Conservation (phyloP, 1,140 invertebrate species). For the Druon quercuslanigerum region DNA sequence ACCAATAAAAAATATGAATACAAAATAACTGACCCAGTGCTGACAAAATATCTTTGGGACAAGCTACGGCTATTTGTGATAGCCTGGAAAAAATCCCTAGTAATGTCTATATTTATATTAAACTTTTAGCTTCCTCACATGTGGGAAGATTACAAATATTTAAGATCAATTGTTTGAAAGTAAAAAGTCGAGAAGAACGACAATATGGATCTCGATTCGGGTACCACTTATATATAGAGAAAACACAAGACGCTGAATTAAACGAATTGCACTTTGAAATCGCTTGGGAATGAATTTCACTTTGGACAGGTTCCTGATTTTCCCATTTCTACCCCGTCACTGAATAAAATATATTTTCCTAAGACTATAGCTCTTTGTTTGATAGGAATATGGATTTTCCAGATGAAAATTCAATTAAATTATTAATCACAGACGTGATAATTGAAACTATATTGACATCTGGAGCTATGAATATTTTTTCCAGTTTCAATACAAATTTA, state of each 20-base stretch:
- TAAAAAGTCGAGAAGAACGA: background rate
- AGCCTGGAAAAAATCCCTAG: no score
- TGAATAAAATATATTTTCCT: slow-evolving; percentile 8
- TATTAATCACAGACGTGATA: no score
- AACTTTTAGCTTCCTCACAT: no score
- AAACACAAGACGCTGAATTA: background rate
- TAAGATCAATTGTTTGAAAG: background rate
- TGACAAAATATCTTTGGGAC: no score
- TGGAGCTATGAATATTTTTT: no score
- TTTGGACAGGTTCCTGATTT: background rate
- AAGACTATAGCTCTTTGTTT: background rate
- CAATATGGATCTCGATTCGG: background rate
- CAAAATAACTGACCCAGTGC: background rate
- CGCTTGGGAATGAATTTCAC: background rate
- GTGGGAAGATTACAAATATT: background rate
- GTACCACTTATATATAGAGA: background rate
- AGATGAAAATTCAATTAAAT: background rate
- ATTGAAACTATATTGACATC: no score
- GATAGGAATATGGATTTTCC: background rate
- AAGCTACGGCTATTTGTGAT: no score
- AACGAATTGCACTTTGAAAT: slow-evolving; percentile 18
- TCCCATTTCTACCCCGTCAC: slow-evolving; percentile 3
- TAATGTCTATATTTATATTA: no score
- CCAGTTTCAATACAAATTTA: no score
- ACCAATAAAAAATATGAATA: slow-evolving; percentile 1